These are phyloP conservation scores for Lampris megalopsis DNA, from an alignment of 2,113 vertebrate genomes.

Conservation along the genomic window DNA sequence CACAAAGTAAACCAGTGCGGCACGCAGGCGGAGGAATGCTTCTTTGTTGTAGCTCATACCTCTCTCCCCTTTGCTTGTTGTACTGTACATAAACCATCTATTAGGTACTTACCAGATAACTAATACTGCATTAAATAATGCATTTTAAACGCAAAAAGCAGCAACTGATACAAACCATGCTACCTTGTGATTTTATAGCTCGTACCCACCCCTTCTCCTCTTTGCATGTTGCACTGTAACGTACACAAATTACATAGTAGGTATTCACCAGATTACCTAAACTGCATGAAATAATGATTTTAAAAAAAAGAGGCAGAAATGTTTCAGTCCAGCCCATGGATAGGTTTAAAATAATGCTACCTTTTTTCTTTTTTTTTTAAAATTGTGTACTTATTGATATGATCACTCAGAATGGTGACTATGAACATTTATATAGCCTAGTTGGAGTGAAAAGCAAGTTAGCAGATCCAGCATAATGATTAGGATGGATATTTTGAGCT, in stretches of 20 bases:
- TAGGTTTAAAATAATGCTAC: conserved; percentile 17
- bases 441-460: background rate
- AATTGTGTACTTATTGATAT: conserved; percentile 26
- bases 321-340: conserved; percentile 8
- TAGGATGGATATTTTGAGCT: background rate
- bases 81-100: conserved; percentile 28
- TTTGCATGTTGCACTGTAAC: conserved; percentile 33
- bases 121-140: conserved; percentile 10
- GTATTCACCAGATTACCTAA: background rate
- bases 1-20: conserved; percentile 34
- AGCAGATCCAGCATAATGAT: background rate
- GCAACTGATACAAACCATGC: background rate
- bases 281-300: conserved; percentile 8
- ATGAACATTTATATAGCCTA: background rate
- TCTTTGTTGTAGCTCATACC: conserved; percentile 77
- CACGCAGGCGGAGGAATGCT: conserved; percentile 53
- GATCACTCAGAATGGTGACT: background rate
- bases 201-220: background rate
- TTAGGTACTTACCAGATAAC: background rate
- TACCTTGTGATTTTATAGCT: background rate
- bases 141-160: background rate
- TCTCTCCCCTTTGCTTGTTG: conserved; percentile 3
- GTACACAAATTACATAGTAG: conserved; percentile 30
- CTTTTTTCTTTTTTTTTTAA: conserved; percentile 21
- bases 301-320: conserved; percentile 15